These are phyloP conservation scores for Vulpes lagopus DNA, from an alignment of 2,113 vertebrate species.

Conservation along the genomic window DNA sequence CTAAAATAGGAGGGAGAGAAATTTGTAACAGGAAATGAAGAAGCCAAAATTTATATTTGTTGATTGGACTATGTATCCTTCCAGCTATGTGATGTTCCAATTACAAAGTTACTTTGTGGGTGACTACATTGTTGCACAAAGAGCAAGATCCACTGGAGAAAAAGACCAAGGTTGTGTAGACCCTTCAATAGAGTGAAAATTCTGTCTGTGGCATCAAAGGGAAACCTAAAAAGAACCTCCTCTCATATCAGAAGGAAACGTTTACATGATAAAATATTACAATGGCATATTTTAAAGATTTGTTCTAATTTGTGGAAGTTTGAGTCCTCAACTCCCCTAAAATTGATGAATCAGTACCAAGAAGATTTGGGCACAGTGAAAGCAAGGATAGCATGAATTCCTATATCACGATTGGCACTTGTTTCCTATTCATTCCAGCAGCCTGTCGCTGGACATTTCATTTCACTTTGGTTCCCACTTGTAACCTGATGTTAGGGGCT, in stretches of 20 bases:
- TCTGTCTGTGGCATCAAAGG: rapidly evolving
- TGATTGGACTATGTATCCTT: background rate
- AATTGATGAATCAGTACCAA: background rate
- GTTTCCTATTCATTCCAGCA: background rate
- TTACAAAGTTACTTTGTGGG: background rate
- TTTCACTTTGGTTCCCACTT: background rate
- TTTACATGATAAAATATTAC: background rate
- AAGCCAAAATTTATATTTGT: background rate
- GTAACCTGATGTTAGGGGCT: background rate
- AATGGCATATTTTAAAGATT: background rate
- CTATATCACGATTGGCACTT: rapidly evolving
- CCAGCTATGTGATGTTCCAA: background rate
- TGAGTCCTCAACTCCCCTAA: background rate
- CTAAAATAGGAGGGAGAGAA: background rate
- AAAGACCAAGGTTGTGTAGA: rapidly evolving
- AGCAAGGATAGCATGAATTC: background rate
- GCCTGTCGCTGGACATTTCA: background rate
- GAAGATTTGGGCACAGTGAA: background rate
- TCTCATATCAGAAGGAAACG: background rate
- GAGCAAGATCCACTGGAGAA: background rate
- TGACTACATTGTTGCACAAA: rapidly evolving
- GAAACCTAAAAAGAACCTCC: background rate
- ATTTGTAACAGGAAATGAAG: conserved; percentile 55
- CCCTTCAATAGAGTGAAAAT: background rate
- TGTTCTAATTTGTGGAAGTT: background rate